Evolutionary conservation across 1,140 invertebrate species (phyloP).

Genomic region (Gerris buenoi): DNA sequence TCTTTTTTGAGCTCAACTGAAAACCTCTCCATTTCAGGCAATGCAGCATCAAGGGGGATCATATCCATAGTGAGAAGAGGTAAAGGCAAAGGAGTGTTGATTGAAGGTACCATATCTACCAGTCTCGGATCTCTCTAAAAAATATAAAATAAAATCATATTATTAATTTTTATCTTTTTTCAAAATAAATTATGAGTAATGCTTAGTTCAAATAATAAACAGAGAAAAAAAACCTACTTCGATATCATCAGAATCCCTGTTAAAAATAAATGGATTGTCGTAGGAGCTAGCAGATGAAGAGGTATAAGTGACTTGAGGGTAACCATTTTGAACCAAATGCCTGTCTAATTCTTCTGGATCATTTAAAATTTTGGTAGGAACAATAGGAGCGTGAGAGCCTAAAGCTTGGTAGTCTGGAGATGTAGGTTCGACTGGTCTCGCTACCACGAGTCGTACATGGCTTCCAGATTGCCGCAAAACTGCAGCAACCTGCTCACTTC

Average conservation of each 20-base stretch:
- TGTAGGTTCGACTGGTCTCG: conserved; percentile 61
- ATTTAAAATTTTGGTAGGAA: conserved; percentile 65
- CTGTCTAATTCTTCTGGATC: conserved; percentile 73
- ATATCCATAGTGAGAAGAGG: conserved; percentile 40
- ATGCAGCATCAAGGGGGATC: conserved; percentile 38
- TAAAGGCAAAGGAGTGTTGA: conserved; percentile 35
- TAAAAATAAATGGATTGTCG: conserved; percentile 33
- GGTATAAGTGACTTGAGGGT: conserved; percentile 37
- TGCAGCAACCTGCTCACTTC: conserved; percentile 84
- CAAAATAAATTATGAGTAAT: too few relatives aligned
- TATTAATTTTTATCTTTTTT: too few relatives aligned
- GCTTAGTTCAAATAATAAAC: too few relatives aligned
- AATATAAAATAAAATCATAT: neutral
- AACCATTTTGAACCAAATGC: conserved; percentile 65
- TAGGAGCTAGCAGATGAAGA: conserved; percentile 27
- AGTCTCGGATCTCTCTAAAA: conserved; percentile 30
- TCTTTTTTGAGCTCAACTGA: conserved; percentile 90
- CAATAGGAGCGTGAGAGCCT: conserved; percentile 58
- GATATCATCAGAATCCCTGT: conserved; percentile 33
- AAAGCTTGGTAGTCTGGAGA: conserved; percentile 48
- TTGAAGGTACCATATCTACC: conserved; percentile 36
- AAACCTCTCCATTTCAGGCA: conserved; percentile 88
- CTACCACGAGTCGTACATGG: conserved; percentile 76
- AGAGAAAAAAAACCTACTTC: conserved; percentile 23
- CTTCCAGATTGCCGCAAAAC: conserved; percentile 75